Conservation (phyloP, 2,113 vertebrate genomes). For the Vidua chalybeata region DNA sequence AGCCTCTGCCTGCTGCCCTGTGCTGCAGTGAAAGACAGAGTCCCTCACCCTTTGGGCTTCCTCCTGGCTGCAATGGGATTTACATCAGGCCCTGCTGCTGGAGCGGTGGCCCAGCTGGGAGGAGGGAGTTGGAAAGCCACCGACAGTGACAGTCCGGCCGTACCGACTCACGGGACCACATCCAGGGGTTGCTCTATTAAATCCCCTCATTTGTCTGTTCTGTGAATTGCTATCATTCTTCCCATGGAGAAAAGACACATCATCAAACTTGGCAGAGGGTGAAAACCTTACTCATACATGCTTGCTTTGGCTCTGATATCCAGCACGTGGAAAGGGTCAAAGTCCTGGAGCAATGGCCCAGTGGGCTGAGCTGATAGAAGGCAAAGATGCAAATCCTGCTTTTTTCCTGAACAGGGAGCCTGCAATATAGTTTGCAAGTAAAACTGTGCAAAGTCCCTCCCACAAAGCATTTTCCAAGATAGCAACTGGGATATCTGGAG, state of each 20-base stretch:
- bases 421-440: not conserved
- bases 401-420: not conserved
- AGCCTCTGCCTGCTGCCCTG: not conserved
- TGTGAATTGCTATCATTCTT: not conserved
- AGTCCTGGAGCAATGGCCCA: not conserved
- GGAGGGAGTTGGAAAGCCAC: not conserved
- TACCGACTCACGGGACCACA: fast-evolving
- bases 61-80: not conserved
- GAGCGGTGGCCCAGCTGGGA: not conserved
- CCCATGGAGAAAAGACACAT: not conserved
- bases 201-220: not conserved
- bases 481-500: not conserved
- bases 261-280: not conserved
- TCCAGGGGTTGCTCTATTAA: not conserved
- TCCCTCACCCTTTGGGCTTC: not conserved
- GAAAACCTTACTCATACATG: not conserved
- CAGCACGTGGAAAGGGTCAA: not conserved
- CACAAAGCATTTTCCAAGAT: not conserved
- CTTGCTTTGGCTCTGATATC: not conserved
- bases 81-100: not conserved
- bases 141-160: fast-evolving
- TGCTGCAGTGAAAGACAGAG: not conserved
- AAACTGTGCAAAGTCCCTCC: not conserved
- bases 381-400: not conserved
- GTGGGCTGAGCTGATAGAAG: not conserved